phyloP scores from a whole-genome alignment of 2,113 vertebrate genomes.

The Alethe castanea region DNA sequence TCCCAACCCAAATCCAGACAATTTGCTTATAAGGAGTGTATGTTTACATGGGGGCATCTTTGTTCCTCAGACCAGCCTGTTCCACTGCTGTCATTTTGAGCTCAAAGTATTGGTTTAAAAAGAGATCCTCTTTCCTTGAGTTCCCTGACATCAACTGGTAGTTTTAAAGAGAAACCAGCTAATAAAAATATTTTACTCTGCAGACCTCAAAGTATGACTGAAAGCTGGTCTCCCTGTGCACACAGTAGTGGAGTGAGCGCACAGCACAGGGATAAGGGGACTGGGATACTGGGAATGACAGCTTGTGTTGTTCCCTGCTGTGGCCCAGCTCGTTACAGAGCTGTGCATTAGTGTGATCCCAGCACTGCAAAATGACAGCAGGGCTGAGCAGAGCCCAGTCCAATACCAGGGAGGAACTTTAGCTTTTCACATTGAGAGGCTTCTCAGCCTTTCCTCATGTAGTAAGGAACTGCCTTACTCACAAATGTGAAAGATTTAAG shows the following conservation, averaged over 20 bases:
- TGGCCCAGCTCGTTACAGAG: neutral
- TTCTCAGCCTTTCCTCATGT: neutral
- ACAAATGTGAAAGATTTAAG: neutral
- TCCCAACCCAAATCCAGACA: neutral
- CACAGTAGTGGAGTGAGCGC: rapidly evolving
- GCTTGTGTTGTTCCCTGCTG: neutral
- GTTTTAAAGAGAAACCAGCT: neutral
- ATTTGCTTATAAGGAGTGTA: neutral
- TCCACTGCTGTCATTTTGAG: neutral
- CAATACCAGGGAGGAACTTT: neutral
- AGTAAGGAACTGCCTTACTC: neutral
- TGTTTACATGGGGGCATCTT: neutral
- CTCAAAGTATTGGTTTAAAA: neutral
- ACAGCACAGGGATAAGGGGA: rapidly evolving
- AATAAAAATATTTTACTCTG: neutral
- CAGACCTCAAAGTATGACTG: neutral
- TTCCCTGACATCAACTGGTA: neutral
- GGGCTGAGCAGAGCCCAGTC: neutral
- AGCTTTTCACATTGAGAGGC: neutral
- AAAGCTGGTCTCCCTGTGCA: neutral
- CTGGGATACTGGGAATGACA: neutral
- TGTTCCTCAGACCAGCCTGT: neutral
- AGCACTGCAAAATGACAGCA: neutral
- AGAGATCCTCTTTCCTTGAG: neutral
- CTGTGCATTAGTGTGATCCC: neutral